phyloP scores from a whole-genome alignment of 2,797 vertebrate species.

The Crocodylus rhombifer region DNA sequence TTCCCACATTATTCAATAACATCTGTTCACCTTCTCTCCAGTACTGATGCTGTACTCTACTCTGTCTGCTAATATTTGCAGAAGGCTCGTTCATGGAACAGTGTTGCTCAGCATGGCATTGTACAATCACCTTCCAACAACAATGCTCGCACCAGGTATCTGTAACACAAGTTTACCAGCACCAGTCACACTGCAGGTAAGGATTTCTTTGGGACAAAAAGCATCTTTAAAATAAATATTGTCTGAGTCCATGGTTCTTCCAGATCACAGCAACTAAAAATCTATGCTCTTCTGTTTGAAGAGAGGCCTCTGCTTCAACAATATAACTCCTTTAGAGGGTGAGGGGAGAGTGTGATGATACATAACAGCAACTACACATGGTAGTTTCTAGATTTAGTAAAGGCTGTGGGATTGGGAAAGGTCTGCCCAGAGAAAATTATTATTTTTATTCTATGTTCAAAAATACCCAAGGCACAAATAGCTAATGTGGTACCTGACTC shows the following conservation, averaged over 20 bases:
- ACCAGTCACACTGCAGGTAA: slow-evolving; percentile 75
- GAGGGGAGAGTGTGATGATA: background rate
- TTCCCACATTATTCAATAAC: background rate
- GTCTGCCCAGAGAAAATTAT: background rate
- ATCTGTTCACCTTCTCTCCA: background rate
- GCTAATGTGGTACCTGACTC: background rate
- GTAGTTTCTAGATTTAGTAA: background rate
- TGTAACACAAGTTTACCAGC: slow-evolving; percentile 64
- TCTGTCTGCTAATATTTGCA: slow-evolving; percentile 44
- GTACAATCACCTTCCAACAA: background rate
- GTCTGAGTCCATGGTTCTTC: background rate
- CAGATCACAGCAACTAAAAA: background rate
- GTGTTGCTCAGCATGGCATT: slow-evolving; percentile 64
- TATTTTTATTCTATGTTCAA: slow-evolving; percentile 21
- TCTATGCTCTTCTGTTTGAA: rapidly evolving
- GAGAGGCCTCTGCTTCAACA: no score
- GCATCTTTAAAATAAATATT: background rate
- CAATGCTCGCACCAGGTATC: slow-evolving; percentile 66
- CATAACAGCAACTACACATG: background rate
- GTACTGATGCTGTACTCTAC: background rate
- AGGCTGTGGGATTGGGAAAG: background rate
- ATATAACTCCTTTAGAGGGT: background rate
- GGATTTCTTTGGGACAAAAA: background rate
- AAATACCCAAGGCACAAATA: background rate
- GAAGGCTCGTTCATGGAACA: slow-evolving; percentile 33